Base-by-base conservation (phyloP, 1,140 invertebrate species). In the Spodoptera litura region DNA sequence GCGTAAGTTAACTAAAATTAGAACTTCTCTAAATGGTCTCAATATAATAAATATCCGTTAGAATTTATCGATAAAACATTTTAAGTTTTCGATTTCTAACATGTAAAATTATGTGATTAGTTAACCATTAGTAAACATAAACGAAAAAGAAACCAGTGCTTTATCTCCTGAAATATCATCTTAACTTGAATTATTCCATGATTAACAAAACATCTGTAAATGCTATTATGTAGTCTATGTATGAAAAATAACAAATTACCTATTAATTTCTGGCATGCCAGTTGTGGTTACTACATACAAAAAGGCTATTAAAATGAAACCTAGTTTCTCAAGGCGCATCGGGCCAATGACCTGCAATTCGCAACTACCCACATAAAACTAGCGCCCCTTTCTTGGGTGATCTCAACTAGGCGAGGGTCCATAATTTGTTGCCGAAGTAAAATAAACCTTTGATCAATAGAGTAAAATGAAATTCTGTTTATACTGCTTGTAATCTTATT, bases 311-410 rank as follows among this genome's bases (percentile, higher is more conserved):
- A 72, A 38, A 68, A 52, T 35, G 53, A 55, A 70, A 31, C 20
- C 52, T 68, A 31, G 31, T 38, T 71, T 71, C 55, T 58, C 35
- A 71, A 9, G 12, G 49, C 52, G 83, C 31, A 20, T 56, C 6
- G 55, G 85, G 80, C 10, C 56, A 85, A 82, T 56, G 85, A 82
- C 83, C 85, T 79, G 79, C 76, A 61, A 82, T 82, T 83, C 74
- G 78, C 73, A 80, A 83, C 82, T 74, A 79, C 70, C 78, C 68
- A 78, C 76, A 77, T 68, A 77, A 68, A 25, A 58, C 44, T 62
- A 75, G 59, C 59, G 59, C 58, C 49, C 73, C 73, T 64, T 75
- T 35, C 73, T 75, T 75, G 73, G 44, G 52, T 15, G 15, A 73
- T 52, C 71, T 27, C 58, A 64, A 20, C 20, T 68, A 51, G 49